Evolutionary conservation across 1,140 invertebrate genomes (phyloP).

Genomic region (Uloborus diversus): DNA sequence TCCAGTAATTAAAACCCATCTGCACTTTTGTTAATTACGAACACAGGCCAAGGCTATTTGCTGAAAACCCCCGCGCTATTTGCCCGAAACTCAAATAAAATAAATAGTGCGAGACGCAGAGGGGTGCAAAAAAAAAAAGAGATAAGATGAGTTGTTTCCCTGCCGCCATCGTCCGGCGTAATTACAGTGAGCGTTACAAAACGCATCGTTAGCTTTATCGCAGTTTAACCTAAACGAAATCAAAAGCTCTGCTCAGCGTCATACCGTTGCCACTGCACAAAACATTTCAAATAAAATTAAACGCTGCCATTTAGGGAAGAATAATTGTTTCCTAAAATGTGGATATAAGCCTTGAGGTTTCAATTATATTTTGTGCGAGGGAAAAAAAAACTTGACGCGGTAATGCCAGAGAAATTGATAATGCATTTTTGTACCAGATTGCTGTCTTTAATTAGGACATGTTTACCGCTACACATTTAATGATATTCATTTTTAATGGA

Average conservation of each 20-base stretch:
- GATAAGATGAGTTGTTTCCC: conserved; percentile 41
- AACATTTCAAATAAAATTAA: conserved; percentile 15
- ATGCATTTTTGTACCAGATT: conserved; percentile 16
- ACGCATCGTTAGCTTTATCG: conserved; percentile 40
- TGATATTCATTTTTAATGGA: neutral
- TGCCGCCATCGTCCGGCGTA: conserved; percentile 13
- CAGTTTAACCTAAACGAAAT: conserved; percentile 16
- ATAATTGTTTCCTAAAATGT: conserved; percentile 7
- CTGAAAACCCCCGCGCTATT: conserved; percentile 45
- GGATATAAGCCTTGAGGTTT: conserved; percentile 4
- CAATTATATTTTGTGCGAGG: conserved; percentile 16
- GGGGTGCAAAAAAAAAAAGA: conserved; percentile 2
- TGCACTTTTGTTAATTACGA: conserved; percentile 52
- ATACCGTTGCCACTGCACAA: neutral
- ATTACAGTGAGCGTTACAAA: conserved; percentile 23
- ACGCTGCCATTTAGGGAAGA: conserved; percentile 17
- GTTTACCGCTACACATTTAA: neutral
- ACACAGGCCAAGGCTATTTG: conserved; percentile 24
- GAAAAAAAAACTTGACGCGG: neutral
- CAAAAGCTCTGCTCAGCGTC: neutral
- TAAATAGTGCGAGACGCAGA: neutral
- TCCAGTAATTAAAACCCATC: conserved; percentile 52
- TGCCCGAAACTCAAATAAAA: conserved; percentile 36
- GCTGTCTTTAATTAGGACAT: conserved; percentile 15
- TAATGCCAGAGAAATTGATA: neutral